A percentile compares a stretch with the other conserved stretches of the same genome.
These are phyloP conservation scores for Hyalella azteca DNA, from an alignment of 2,888 invertebrate species.

Conservation along the genomic window DNA sequence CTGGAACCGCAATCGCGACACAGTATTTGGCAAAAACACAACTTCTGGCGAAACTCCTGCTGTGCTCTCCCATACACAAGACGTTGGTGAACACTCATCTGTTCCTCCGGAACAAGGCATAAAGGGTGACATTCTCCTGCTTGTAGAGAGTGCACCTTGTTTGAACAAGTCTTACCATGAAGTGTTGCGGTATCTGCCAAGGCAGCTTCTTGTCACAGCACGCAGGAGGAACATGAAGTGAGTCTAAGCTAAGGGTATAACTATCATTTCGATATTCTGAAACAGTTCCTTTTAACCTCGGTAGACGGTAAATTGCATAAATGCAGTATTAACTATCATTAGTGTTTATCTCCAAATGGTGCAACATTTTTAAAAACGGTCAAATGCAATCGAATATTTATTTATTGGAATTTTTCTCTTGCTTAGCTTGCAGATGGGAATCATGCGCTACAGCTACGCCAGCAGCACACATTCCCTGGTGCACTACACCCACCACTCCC, in stretches of 20 bases:
- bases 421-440: slow-evolving; percentile 15
- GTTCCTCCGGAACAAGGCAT: background rate
- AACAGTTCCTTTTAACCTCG: too few species aligned
- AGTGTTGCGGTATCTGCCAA: background rate
- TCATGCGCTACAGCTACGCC: slow-evolving; percentile 26
- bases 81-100: background rate
- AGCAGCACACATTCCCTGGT: slow-evolving; percentile 8
- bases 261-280: too few species aligned
- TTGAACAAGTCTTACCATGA: slow-evolving; percentile 25
- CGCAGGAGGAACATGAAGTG: slow-evolving; percentile 1
- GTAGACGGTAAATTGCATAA: too few species aligned
- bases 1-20: background rate
- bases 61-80: background rate
- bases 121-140: slow-evolving; percentile 16
- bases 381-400: background rate
- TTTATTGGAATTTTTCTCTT: background rate
- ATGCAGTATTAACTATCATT: too few species aligned
- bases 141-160: slow-evolving; percentile 21
- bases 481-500: slow-evolving; percentile 21
- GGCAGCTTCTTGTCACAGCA: background rate
- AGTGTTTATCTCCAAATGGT: background rate
- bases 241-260: too few species aligned
- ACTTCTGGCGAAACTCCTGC: background rate
- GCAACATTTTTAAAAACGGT: background rate
- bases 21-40: background rate